Evolutionary conservation across 2,113 vertebrate species (phyloP).

Genomic region (Tetrax tetrax): DNA sequence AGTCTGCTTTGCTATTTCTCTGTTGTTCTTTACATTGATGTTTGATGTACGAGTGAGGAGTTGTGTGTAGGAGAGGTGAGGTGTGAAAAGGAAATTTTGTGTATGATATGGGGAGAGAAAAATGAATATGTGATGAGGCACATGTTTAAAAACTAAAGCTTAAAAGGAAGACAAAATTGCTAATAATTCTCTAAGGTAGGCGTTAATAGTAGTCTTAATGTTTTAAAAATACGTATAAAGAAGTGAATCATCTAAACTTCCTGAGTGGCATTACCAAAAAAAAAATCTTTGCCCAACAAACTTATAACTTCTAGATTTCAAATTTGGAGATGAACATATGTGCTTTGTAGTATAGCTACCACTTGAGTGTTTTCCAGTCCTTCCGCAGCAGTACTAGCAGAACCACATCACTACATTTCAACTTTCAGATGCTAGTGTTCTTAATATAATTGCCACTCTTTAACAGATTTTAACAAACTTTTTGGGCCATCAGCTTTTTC

Average conservation of each 20-base stretch:
- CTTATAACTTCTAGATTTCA: background rate
- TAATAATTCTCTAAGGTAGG: background rate
- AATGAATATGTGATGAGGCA: background rate
- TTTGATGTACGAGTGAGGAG: background rate
- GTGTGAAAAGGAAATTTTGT: background rate
- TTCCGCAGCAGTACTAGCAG: background rate
- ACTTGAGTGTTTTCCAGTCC: background rate
- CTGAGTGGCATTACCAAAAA: background rate
- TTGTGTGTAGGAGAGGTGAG: background rate
- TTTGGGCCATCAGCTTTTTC: background rate
- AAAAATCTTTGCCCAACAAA: background rate
- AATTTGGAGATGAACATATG: background rate
- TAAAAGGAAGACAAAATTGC: background rate
- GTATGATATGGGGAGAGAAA: background rate
- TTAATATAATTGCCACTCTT: background rate
- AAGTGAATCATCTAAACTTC: background rate
- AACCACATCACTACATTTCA: background rate
- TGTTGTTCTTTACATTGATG: background rate
- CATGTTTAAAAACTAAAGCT: background rate
- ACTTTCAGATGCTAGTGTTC: background rate
- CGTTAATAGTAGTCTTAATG: background rate
- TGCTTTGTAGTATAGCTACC: background rate
- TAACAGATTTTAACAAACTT: background rate
- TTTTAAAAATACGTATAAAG: background rate
- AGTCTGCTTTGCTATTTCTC: background rate